Percentiles rank a stretch among this genome's conserved stretches.
phyloP scores from a whole-genome alignment of 1,140 invertebrate species.

The Subanguina moxae region DNA sequence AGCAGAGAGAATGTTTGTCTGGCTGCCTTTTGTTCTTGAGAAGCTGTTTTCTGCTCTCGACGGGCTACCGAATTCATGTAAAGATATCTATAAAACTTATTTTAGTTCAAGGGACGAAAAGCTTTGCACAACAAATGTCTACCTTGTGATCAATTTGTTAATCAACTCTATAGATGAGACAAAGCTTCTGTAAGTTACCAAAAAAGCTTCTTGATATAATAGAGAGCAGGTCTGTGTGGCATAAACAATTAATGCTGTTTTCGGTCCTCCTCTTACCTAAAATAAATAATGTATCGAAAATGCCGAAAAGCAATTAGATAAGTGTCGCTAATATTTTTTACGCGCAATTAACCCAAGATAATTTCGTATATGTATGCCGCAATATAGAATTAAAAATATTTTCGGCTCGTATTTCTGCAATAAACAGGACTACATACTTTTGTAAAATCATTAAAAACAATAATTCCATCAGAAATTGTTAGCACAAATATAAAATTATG shows the following conservation, averaged over 20 bases:
- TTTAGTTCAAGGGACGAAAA: not conserved
- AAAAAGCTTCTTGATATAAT: constrained; percentile 54
- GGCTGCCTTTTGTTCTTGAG: constrained; percentile 31
- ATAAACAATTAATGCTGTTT: constrained; percentile 52
- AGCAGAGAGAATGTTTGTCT: constrained; percentile 51
- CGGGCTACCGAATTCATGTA: constrained; percentile 35
- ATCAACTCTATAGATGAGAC: constrained; percentile 49
- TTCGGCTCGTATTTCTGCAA: too few relatives aligned
- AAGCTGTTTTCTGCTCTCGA: constrained; percentile 16
- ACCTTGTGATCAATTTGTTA: constrained; percentile 50
- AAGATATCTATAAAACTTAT: constrained; percentile 33
- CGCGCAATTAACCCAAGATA: too few relatives aligned
- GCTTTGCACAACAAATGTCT: not conserved
- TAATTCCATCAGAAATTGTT: too few relatives aligned
- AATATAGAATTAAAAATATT: too few relatives aligned
- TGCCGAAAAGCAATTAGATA: not conserved
- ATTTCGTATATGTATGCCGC: too few relatives aligned
- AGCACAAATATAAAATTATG: too few relatives aligned
- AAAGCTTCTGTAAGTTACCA: constrained; percentile 51
- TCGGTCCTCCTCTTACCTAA: constrained; percentile 52
- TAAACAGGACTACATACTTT: too few relatives aligned
- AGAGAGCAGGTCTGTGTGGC: constrained; percentile 50
- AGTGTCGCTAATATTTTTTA: too few relatives aligned
- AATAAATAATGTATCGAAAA: not conserved
- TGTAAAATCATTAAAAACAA: too few relatives aligned